A percentile compares a stretch with the other conserved stretches of the same genome.
Evolutionary conservation across 2,888 invertebrate genomes (phyloP).

Genomic region (Metacarcinus magister): DNA sequence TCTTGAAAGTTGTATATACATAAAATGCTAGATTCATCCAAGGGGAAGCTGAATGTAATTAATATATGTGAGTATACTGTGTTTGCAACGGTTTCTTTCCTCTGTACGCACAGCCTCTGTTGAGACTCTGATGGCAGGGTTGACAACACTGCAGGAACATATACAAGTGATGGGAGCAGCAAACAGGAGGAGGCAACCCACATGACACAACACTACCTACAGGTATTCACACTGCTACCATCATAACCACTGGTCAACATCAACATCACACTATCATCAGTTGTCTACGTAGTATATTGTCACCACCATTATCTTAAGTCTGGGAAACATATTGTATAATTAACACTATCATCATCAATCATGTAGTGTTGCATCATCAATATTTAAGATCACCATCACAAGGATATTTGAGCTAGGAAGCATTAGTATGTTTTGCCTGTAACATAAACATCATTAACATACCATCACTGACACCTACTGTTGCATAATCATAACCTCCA

Average conservation of each 20-base stretch:
- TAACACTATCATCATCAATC: conserved; percentile 55
- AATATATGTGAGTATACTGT: not conserved
- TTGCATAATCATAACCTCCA: too few relatives aligned
- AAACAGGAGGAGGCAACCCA: not conserved
- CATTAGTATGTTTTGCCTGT: too few relatives aligned
- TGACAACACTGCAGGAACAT: not conserved
- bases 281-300: not conserved
- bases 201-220: not conserved
- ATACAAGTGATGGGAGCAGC: conserved; percentile 52
- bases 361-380: not conserved
- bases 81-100: not conserved
- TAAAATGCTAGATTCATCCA: not conserved
- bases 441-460: too few relatives aligned
- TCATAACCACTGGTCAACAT: not conserved
- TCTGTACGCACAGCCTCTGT: not conserved
- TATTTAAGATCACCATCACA: too few relatives aligned
- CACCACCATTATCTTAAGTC: not conserved
- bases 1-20: not conserved
- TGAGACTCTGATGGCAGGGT: not conserved
- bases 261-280: not conserved
- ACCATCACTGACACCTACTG: too few relatives aligned
- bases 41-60: not conserved
- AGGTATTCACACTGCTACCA: not conserved
- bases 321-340: not conserved
- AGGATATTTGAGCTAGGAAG: too few relatives aligned